Base-by-base conservation (phyloP, 2,113 vertebrate genomes). In the Aegotheles bennettii region DNA sequence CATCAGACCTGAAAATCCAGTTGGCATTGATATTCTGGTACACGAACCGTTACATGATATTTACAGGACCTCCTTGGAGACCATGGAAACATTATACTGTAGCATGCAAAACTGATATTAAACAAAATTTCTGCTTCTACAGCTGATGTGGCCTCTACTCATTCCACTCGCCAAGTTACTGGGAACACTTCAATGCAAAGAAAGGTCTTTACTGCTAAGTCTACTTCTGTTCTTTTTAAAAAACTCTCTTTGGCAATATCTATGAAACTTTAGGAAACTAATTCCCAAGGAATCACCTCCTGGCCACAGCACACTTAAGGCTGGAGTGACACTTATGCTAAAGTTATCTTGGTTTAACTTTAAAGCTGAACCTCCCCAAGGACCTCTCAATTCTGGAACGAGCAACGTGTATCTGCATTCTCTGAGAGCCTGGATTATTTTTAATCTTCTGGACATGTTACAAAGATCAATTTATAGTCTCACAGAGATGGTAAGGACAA, bases 401-500 rank as follows among this genome's bases (percentile, higher is more conserved):
- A 90, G 75, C 1, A 0, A 50, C 0, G 0, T 19, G 16, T 96
- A 91, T 82, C 88, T 93, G 73, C 6, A 0, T 53, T 90, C 73
- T 82, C 38, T 56, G 89, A 92, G 68, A 89, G 80, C 35, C 61
- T 71, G 92, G 88, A 96, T 93, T 93, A 92, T 79, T 93, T 94
- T 95, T 93, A 95, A 93, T 96, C 90, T 95, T 89, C 83, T 96
- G 88, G 88, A 89, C 48, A 79, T 73, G 59, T 51, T 84, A 85
- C 91, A 91, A 78, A 94, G 67, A 83, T 80, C 63, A 88, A 91
- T 94, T 95, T 94, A 93, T 90, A 75, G 94, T 87, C 94, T 93
- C 92, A 54, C 71, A 74, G 95, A 91, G 82, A 93, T 0, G 1
- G 38, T 80, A 87, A 95, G 71, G 74, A 84, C 81, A 71, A 75